These are phyloP conservation scores for Nomada lathburiana DNA, from an alignment of 2,888 invertebrate species.

Conservation along the genomic window DNA sequence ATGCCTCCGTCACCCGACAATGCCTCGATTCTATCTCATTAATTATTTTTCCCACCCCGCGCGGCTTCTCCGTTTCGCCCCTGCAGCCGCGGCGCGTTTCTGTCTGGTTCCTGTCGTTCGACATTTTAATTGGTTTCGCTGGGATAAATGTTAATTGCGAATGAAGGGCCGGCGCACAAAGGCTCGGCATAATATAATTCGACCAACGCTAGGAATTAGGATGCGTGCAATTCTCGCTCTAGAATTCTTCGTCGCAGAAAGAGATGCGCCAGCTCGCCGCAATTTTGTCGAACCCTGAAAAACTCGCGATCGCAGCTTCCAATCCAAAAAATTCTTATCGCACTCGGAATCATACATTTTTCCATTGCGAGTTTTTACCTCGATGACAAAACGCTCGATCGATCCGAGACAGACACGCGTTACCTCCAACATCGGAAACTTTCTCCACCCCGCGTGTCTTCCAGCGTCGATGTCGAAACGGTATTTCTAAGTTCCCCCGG, in stretches of 20 bases:
- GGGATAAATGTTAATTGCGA: constrained; percentile 47
- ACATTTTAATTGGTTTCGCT: constrained; percentile 51
- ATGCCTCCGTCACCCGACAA: constrained; percentile 23
- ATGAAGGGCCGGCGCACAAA: background rate
- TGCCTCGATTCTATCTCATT: constrained; percentile 60
- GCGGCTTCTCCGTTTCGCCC: constrained; percentile 11
- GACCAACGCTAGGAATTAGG: no score
- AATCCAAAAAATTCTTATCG: background rate
- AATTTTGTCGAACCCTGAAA: no score
- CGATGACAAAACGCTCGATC: background rate
- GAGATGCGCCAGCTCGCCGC: no score
- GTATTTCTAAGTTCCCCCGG: constrained; percentile 26
- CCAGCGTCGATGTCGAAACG: constrained; percentile 16
- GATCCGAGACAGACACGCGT: background rate
- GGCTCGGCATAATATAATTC: no score
- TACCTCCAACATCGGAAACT: constrained; percentile 17
- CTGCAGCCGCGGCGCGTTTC: background rate
- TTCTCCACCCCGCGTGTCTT: constrained; percentile 2
- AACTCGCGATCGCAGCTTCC: background rate
- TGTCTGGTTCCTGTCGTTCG: constrained; percentile 16
- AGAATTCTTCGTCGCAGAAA: no score
- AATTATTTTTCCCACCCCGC: constrained; percentile 57
- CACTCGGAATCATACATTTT: no score
- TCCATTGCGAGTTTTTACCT: background rate
- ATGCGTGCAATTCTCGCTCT: no score